Base-by-base conservation (phyloP, 2,888 invertebrate species). In the Machimus atricapillus region DNA sequence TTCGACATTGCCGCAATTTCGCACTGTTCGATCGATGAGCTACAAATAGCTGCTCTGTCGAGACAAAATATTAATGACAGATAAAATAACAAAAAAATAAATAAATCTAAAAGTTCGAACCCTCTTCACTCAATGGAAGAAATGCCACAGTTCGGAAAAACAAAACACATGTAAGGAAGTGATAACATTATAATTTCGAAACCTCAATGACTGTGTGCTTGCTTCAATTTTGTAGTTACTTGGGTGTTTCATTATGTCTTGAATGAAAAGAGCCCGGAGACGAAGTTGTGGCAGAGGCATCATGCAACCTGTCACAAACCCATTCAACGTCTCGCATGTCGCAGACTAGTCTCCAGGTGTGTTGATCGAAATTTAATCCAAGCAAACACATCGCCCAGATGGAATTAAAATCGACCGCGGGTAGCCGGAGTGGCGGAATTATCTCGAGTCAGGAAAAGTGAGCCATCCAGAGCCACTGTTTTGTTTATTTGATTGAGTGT, bases 351-450 rank as follows among this genome's bases (percentile, higher is more conserved):
- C 76, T 76, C 76, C 76, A 81, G 81, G 81, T 81, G 81, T 52
- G 43, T 81, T 78, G 31, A 81, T 52, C 52, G 56, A 81, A 81
- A 81, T 56, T 81, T 31, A 81, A 81, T 56, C 81, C 56, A 23
- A 34, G 16, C 56, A 52, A 40, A 81, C 43, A 81, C 27, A 52
- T 27, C 23, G 81, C 23, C 81, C 52, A 81, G 81, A 81, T 81
- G 81, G 81, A 56, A 56, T 81, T 81, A 81, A 81, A 81, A 34
- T 56, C 81, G 27, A 31, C 16, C 66, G 19, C 12, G 23, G 66
- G 27, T 66, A 66, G 66, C 27, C 66, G 66, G 40, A 40, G 27
- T 27, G 4, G 23, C 27, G 37, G 76, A 14, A n/a, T 19, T 76
- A 12, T n/a, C 40, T 34, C 27, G 76, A 40, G 76, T 34, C 76